Base-by-base conservation (phyloP, 2,888 invertebrate species). In the Melikaiella ostensackeni region DNA sequence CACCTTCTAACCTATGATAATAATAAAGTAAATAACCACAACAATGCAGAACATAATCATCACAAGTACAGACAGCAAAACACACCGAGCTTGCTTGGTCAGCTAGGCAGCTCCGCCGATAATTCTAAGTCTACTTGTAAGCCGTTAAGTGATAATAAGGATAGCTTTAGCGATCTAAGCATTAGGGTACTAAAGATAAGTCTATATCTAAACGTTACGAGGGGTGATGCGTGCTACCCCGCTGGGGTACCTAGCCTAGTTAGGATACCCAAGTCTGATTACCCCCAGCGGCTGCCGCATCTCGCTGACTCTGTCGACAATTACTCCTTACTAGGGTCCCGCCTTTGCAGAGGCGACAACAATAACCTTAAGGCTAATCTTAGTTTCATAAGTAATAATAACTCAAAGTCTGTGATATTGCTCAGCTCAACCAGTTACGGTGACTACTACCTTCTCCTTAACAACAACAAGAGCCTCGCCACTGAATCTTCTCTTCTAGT, bases 211-310 rank as follows among this genome's bases (percentile, higher is more conserved):
- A 87, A 86, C 84, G 85, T 88, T 86, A 87, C 84, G 87, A 87
- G 87, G 88, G 88, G 86, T 84, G 87, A 88, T 85, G 86, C 85
- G 86, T 85, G 86, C 85, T 83, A 87, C 85, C 84, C 84, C 87
- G 87, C 87, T 89, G 90, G 90, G 90, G 90, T 90, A 91, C 90
- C 91, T 91, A 91, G 91, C 91, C 91, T 91, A 91, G 91, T 91
- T 91, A 91, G 91, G 91, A 91, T 91, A 91, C 90, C 89, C 91
- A 91, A 91, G 91, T 91, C 91, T 91, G 91, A 91, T 88, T 87
- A 89, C 89, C 90, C 90, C 89, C 87, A 86, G 87, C 88, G 88
- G 88, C 86, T 84, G 88, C 87, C 89, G 87, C 88, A 86, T 88
- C 83, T 88, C 88, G 88, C 88, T 88, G 87, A 89, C 87, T 88